phyloP scores from a whole-genome alignment of 2,113 vertebrate species.

The Triplophysa rosa region DNA sequence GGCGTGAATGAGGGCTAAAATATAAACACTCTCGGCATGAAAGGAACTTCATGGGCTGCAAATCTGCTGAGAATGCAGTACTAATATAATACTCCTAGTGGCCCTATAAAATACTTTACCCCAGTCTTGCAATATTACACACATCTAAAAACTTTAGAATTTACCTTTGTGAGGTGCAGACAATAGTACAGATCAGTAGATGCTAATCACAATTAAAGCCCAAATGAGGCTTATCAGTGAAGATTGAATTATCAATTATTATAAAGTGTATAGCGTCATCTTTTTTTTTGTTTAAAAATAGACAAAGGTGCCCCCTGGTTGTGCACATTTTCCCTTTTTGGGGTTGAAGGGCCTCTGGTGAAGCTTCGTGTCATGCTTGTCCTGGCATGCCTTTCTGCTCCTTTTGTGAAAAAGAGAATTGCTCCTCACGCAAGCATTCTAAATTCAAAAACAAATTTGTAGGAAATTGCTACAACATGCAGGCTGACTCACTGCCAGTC shows the following conservation, averaged over 20 bases:
- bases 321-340: conserved; percentile 29
- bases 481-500: conserved; percentile 76
- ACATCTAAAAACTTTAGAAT: not conserved
- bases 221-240: too few relatives aligned
- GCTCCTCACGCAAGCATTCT: conserved; percentile 77
- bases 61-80: conserved; percentile 58
- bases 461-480: conserved; percentile 76
- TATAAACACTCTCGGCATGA: conserved; percentile 71
- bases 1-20: conserved; percentile 60
- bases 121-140: not conserved
- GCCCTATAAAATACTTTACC: not conserved
- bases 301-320: not conserved
- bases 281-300: not conserved
- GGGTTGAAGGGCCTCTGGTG: conserved; percentile 38
- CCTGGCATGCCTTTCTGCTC: conserved; percentile 72
- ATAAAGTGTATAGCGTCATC: too few relatives aligned
- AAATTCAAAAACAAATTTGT: conserved; percentile 78
- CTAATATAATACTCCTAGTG: conserved; percentile 47
- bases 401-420: conserved; percentile 75
- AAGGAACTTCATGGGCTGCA: conserved; percentile 62
- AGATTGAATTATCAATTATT: too few relatives aligned
- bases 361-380: conserved; percentile 72
- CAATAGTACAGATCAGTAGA: not conserved
- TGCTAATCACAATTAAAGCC: not conserved
- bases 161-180: not conserved